phyloP scores from a whole-genome alignment of 1,140 invertebrate genomes.

The Eueides isabella region DNA sequence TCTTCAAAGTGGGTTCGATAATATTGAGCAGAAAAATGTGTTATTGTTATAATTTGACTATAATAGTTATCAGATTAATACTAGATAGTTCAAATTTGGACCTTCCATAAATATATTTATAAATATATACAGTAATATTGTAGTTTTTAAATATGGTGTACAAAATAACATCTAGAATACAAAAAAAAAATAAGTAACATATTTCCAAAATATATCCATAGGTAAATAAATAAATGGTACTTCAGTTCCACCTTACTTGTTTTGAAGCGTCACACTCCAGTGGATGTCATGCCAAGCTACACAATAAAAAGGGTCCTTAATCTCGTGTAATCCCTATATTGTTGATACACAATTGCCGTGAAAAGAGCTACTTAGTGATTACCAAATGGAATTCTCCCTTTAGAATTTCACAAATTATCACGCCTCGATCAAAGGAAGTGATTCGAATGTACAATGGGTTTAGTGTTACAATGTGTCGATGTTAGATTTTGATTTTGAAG shows the following conservation, averaged over 20 bases:
- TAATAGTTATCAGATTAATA: too few species aligned
- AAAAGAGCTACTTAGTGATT: conserved; percentile 73
- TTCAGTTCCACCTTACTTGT: conserved; percentile 46
- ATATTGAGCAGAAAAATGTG: too few species aligned
- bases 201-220: conserved; percentile 3
- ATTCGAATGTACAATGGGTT: conserved; percentile 61
- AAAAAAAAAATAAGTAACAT: too few species aligned
- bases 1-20: too few species aligned
- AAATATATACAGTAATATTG: too few species aligned
- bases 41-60: too few species aligned
- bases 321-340: conserved; percentile 73
- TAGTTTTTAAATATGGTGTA: too few species aligned
- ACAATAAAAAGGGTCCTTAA: conserved; percentile 65
- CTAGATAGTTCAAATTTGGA: too few species aligned
- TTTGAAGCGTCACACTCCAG: conserved; percentile 53
- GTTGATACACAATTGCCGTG: conserved; percentile 77
- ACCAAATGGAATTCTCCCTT: conserved; percentile 52
- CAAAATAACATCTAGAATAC: not conserved
- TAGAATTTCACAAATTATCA: conserved; percentile 66
- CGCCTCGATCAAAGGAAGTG: conserved; percentile 72
- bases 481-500: conserved; percentile 24
- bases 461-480: conserved; percentile 67
- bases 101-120: too few species aligned
- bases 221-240: conserved; percentile 14
- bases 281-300: conserved; percentile 33